phyloP scores from a whole-genome alignment of 2,888 invertebrate species.

The Pasiphila rectangulata region DNA sequence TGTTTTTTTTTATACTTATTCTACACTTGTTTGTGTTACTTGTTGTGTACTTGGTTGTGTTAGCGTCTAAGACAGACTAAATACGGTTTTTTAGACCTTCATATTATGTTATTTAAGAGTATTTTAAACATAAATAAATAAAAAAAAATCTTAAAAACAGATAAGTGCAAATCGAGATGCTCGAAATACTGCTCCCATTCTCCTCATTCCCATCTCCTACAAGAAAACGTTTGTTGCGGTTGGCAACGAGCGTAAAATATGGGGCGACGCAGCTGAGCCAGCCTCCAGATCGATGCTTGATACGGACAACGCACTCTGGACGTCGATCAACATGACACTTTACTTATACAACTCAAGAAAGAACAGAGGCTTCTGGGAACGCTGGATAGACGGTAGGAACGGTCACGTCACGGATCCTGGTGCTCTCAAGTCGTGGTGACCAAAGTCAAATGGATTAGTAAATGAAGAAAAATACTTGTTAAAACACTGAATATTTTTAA shows the following conservation, averaged over 20 bases:
- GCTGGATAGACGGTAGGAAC: too few species aligned
- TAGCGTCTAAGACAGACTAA: too few species aligned
- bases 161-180: background rate
- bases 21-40: too few species aligned
- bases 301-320: conserved; percentile 70
- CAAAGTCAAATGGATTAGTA: background rate
- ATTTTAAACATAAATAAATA: too few species aligned
- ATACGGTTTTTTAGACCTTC: too few species aligned
- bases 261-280: conserved; percentile 67
- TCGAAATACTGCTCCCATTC: background rate
- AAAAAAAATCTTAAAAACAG: too few species aligned
- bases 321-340: conserved; percentile 50
- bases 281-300: conserved; percentile 73
- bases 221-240: conserved; percentile 53
- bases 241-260: conserved; percentile 68
- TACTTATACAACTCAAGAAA: conserved; percentile 40
- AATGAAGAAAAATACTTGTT: background rate
- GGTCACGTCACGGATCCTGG: too few species aligned
- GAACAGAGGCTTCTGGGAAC: too few species aligned
- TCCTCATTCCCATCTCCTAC: background rate
- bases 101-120: too few species aligned
- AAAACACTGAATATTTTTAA: background rate
- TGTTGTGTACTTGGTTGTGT: too few species aligned
- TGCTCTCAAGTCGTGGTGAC: background rate
- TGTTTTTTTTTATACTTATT: too few species aligned